Evolutionary conservation across 2,113 vertebrate genomes (phyloP).

Genomic region (Eupsittula cactorum): DNA sequence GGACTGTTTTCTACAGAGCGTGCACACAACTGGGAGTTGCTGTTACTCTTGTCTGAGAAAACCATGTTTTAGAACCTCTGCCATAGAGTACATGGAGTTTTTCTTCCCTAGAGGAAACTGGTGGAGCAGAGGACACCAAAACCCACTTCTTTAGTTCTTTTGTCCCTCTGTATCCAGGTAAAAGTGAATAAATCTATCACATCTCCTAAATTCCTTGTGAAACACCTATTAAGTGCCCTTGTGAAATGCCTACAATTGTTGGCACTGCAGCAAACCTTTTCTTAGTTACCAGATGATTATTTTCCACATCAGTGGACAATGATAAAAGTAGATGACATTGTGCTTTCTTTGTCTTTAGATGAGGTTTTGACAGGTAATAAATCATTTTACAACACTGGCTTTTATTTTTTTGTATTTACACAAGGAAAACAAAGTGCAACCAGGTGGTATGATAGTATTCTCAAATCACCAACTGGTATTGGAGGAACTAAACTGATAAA

Average conservation of each 20-base stretch:
- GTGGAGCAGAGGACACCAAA: background rate
- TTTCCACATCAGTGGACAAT: conserved; percentile 35
- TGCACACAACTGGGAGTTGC: background rate
- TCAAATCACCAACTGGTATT: background rate
- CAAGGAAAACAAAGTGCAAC: background rate
- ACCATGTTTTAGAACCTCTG: background rate
- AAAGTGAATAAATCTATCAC: background rate
- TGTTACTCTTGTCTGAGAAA: background rate
- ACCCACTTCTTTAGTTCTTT: background rate
- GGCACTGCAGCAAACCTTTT: conserved; percentile 35
- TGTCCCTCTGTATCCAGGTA: background rate
- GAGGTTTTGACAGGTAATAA: conserved; percentile 27
- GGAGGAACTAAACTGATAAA: background rate
- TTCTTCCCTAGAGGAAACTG: background rate
- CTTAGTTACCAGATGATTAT: conserved; percentile 44
- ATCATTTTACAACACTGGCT: conserved; percentile 6
- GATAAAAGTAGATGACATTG: conserved; percentile 17
- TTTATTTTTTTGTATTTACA: background rate
- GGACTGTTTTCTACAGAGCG: background rate
- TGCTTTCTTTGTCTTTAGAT: background rate
- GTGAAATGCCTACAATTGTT: background rate
- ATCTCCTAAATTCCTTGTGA: background rate
- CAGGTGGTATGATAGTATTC: background rate
- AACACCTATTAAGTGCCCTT: background rate
- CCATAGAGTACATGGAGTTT: background rate